Evolutionary conservation across 2,113 vertebrate genomes (phyloP).

Genomic region (Prietella phreatophila): DNA sequence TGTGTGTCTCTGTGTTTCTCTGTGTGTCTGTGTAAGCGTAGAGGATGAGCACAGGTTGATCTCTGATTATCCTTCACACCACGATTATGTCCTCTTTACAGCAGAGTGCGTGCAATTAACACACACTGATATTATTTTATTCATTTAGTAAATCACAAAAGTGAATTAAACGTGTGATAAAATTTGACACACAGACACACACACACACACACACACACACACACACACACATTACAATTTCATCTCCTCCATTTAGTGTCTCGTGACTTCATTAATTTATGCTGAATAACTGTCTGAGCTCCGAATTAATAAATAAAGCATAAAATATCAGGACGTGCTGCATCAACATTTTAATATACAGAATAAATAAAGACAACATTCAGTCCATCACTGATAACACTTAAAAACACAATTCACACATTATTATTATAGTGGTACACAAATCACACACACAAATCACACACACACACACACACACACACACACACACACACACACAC

Average conservation of each 20-base stretch:
- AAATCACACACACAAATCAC: background rate
- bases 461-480: background rate
- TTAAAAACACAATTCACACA: conserved; percentile 29
- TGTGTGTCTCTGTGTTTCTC: too few relatives aligned
- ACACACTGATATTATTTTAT: background rate
- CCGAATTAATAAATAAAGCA: background rate
- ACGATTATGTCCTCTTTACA: background rate
- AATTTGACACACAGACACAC: background rate
- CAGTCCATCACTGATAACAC: conserved; percentile 25
- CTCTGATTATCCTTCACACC: background rate
- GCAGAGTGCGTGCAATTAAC: background rate
- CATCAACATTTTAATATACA: conserved; percentile 41
- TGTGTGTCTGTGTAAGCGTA: background rate
- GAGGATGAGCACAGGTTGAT: too few relatives aligned
- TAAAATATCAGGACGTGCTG: background rate
- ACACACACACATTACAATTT: background rate
- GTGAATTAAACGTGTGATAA: background rate
- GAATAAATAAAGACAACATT: conserved; percentile 48
- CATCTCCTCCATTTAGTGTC: background rate
- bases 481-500: background rate
- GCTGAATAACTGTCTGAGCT: background rate
- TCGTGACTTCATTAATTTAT: background rate
- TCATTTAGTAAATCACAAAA: background rate
- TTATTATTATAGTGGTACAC: conserved; percentile 25
- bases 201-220: background rate